These are phyloP conservation scores for Dinothrombium tinctorium DNA, from an alignment of 1,140 invertebrate species.

Conservation along the genomic window DNA sequence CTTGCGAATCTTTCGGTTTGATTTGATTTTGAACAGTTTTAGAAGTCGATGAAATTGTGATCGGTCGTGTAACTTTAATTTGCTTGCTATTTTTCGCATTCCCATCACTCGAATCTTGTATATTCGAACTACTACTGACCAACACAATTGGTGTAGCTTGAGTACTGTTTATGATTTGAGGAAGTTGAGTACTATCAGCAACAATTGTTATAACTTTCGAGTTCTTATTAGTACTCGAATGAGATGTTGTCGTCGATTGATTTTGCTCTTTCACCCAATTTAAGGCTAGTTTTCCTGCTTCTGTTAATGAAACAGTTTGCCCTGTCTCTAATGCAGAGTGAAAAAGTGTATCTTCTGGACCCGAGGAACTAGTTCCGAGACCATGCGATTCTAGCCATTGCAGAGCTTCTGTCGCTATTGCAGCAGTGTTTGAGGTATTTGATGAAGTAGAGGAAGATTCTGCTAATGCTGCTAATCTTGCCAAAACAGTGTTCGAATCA, in stretches of 20 bases:
- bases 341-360: slow-evolving; percentile 41
- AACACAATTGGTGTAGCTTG: slow-evolving; percentile 10
- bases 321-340: slow-evolving; percentile 52
- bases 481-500: slow-evolving; percentile 17
- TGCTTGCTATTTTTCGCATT: background rate
- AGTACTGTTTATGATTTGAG: slow-evolving; percentile 10
- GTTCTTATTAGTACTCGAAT: background rate
- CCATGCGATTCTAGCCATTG: slow-evolving; percentile 49
- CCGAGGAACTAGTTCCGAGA: slow-evolving; percentile 48
- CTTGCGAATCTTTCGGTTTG: background rate
- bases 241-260: background rate
- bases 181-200: slow-evolving; percentile 12
- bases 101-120: slow-evolving; percentile 1
- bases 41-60: background rate
- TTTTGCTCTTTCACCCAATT: slow-evolving; percentile 28
- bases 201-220: slow-evolving; percentile 19
- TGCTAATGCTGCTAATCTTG: slow-evolving; percentile 23
- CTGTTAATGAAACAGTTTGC: slow-evolving; percentile 45
- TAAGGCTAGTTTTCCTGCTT: slow-evolving; percentile 47
- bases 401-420: slow-evolving; percentile 22
- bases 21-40: background rate
- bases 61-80: background rate
- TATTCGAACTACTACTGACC: slow-evolving; percentile 3
- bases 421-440: slow-evolving; percentile 5
- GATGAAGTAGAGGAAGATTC: slow-evolving; percentile 21